Evolutionary conservation across 1,140 invertebrate species (phyloP), one percentile per base, ranked within the genome.

Genomic region (Bombus difficillimus): DNA sequence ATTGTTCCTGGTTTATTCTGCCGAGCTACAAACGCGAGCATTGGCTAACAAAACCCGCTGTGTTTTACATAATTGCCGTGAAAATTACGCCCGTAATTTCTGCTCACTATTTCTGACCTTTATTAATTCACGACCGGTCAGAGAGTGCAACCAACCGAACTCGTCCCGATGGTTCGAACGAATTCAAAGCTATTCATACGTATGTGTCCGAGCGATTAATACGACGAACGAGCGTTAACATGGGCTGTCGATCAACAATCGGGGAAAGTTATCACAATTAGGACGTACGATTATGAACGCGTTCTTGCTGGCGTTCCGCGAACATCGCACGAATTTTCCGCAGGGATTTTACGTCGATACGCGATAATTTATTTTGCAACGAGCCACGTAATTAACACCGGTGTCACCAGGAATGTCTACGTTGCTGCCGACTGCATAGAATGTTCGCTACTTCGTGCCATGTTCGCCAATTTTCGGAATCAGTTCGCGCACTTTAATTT

Each of bases 21-120:
- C 57, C 75, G 39, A 34, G 81, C 43, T 53, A 66, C 75, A 28
- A 37, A 59, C 57, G 28, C 8, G 47, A 15, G 39, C 13, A 18
- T 34, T 43, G 41, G 28, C 43, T 12, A 28, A 74, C 59, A 64
- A 85, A 85, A 73, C 78, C 39, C 28, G n/a, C 18, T 47, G 59
- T 39, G 84, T 85, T 85, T 85, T 85, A 81, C 84, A 85, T 85
- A 85, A 85, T 85, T 81, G 79, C 84, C 43, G 28, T 72, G 78
- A 74, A 74, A 85, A 81, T 85, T 73, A 73, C 62, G 43, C 78
- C 47, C 69, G 18, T 34, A 59, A 85, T 85, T 81, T 81, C 71
- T 72, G n/a, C 68, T 13, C 69, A 28, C 78, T 75, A 66, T 74
- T 85, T 81, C 84, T 85, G 78, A 64, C 41, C 83, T 81, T 75